A percentile compares a stretch with the other conserved stretches of the same genome.
phyloP scores from a whole-genome alignment of 2,797 vertebrate species.

The Prionace glauca region DNA sequence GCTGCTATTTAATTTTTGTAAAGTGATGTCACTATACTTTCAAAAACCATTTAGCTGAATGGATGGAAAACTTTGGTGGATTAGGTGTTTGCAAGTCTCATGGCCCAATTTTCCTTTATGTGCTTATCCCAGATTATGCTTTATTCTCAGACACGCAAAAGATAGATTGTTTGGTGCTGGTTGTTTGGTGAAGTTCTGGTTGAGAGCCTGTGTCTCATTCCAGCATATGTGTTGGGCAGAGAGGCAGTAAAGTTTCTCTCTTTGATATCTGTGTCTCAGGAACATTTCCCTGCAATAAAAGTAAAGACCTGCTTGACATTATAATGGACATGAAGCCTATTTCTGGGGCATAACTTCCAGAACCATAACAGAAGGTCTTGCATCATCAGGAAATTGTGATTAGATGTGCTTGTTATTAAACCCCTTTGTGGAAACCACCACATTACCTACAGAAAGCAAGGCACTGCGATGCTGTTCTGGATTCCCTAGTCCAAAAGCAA shows the following conservation, averaged over 20 bases:
- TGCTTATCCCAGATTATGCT: background rate
- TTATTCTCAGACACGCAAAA: background rate
- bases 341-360: background rate
- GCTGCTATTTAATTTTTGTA: background rate
- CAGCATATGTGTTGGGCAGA: background rate
- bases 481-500: background rate
- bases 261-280: background rate
- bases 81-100: background rate
- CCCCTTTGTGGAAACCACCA: background rate
- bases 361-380: background rate
- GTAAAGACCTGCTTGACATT: background rate
- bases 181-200: background rate
- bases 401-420: background rate
- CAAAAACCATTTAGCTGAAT: background rate
- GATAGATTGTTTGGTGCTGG: background rate
- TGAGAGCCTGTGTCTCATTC: background rate
- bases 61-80: background rate
- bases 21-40: background rate
- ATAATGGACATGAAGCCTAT: background rate
- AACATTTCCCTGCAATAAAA: background rate
- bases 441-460: background rate
- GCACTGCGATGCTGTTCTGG: background rate
- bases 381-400: background rate
- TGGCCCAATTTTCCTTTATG: background rate
- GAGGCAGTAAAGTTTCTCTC: background rate